Conservation (phyloP, 2,888 invertebrate species). For the Schizaphis graminum region DNA sequence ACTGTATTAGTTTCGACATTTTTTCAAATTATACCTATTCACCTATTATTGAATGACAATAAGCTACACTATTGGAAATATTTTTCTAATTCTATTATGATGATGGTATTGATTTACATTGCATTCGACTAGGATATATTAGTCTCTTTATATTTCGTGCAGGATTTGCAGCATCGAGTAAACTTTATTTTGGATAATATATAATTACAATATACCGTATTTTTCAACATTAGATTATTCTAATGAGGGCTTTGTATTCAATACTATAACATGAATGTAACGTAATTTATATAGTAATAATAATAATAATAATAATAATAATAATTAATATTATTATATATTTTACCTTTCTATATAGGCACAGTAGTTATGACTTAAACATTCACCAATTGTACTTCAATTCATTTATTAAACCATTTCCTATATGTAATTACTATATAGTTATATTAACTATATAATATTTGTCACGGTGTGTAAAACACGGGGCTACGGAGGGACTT, state of each 20-base stretch:
- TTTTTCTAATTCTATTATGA: not conserved
- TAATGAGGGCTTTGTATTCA: not conserved
- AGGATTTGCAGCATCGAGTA: not conserved
- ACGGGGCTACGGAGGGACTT: not conserved
- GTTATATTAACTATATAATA: not conserved
- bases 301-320: no score
- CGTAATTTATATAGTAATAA: slow-evolving; percentile 38
- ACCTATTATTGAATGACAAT: not conserved
- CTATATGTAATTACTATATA: not conserved
- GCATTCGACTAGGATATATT: not conserved
- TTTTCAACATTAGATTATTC: not conserved
- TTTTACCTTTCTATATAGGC: slow-evolving; percentile 1
- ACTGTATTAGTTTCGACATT: not conserved
- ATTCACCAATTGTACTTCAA: slow-evolving; percentile 10
- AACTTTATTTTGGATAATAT: not conserved
- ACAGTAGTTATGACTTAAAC: not conserved
- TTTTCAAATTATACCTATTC: not conserved
- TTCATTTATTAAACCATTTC: not conserved
- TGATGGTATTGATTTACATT: not conserved
- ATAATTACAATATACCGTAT: not conserved
- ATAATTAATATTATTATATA: no score
- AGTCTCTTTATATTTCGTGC: not conserved
- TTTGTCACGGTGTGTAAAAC: slow-evolving; percentile 17
- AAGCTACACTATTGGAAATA: not conserved
- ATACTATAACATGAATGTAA: not conserved